Evolutionary conservation across 2,888 invertebrate species (phyloP).

Genomic region (Ectemnius cavifrons): DNA sequence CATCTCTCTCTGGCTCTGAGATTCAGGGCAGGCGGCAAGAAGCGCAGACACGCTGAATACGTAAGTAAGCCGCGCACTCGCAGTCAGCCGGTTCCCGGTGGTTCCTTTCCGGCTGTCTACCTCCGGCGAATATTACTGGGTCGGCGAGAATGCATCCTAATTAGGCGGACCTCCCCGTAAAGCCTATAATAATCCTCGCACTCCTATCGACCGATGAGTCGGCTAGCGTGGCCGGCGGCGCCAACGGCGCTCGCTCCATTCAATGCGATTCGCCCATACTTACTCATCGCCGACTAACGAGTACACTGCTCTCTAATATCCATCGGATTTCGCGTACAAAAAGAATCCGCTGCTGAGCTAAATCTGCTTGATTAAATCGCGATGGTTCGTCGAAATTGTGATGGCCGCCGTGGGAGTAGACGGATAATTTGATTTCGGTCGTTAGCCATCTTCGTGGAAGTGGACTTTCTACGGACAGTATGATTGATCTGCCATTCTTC

Average conservation of each 20-base stretch:
- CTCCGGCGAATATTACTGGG: constrained; percentile 30
- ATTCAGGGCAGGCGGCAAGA: too few species aligned
- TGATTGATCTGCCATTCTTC: too few species aligned
- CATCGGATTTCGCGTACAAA: background rate
- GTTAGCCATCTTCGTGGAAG: too few species aligned
- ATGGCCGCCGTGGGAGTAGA: background rate
- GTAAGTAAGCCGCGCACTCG: constrained; percentile 1
- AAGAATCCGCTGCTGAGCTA: background rate
- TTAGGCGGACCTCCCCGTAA: constrained; percentile 21
- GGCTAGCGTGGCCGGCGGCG: background rate
- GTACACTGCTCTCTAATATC: constrained; percentile 6
- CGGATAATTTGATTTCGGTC: too few species aligned
- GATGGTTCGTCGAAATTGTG: background rate
- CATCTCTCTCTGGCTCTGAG: too few species aligned
- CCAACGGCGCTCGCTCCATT: background rate
- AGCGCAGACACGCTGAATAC: background rate
- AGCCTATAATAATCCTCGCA: constrained; percentile 13
- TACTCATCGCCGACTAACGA: background rate
- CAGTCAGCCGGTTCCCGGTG: too few species aligned
- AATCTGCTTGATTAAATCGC: constrained; percentile 6
- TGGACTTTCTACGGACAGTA: too few species aligned
- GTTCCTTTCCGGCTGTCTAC: too few species aligned
- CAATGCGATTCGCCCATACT: constrained; percentile 4
- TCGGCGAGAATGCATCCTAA: constrained; percentile 34
- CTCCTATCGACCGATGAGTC: background rate